These are phyloP conservation scores for Callipepla squamata DNA, from an alignment of 2,113 vertebrate genomes.

Conservation along the genomic window DNA sequence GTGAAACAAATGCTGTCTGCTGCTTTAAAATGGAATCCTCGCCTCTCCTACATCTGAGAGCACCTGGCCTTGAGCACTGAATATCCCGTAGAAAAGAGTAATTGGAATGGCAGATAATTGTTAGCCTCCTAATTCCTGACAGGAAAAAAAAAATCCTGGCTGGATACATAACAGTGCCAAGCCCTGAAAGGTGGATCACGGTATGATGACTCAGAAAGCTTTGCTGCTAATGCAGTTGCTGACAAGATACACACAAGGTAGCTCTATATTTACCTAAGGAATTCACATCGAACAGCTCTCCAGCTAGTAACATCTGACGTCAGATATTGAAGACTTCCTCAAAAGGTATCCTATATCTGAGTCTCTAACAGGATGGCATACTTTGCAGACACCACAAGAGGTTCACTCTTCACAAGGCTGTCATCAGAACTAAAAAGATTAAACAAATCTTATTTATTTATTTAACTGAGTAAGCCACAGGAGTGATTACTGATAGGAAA, in stretches of 20 bases:
- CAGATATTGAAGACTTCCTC: not conserved
- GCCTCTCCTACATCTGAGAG: not conserved
- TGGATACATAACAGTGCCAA: not conserved
- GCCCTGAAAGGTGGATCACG: rapidly evolving
- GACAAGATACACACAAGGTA: not conserved
- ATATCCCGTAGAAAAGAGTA: not conserved
- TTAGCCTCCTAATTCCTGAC: not conserved
- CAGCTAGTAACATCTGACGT: not conserved
- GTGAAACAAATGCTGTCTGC: not conserved
- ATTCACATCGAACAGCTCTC: not conserved
- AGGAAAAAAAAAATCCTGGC: not conserved
- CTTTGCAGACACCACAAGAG: not conserved
- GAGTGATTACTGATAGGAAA: not conserved
- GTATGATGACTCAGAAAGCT: not conserved
- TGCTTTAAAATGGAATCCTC: not conserved
- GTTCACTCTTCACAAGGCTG: not conserved
- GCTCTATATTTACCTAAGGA: not conserved
- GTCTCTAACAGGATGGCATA: not conserved
- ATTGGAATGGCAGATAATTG: not conserved
- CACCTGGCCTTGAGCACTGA: not conserved
- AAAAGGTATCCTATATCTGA: not conserved
- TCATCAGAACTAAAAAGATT: not conserved
- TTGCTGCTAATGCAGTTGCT: not conserved
- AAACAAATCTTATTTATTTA: too few relatives aligned
- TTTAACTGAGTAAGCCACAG: not conserved